Conservation (phyloP, 1,140 invertebrate genomes). For the Chironomus striatipennis region DNA sequence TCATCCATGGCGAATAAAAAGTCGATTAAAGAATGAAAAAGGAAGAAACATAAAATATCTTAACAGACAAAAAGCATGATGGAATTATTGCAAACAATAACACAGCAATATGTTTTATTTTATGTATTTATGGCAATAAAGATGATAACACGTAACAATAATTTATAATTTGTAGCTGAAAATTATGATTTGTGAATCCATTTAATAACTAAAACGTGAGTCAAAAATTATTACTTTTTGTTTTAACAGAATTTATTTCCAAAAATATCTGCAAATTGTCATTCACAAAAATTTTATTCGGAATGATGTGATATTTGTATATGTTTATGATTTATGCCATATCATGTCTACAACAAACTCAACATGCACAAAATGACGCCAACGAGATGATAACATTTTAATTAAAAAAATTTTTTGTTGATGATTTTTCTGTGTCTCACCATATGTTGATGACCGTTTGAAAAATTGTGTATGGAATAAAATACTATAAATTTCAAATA, state of each 20-base stretch:
- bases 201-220: constrained; percentile 13
- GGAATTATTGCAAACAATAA: neutral
- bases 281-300: no score
- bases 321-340: neutral
- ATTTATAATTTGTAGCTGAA: neutral
- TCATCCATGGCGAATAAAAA: no score
- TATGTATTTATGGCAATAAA: neutral
- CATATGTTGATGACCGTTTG: constrained; percentile 3
- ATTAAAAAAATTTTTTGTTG: neutral
- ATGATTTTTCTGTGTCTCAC: neutral
- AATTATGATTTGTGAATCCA: constrained; percentile 3
- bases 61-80: neutral
- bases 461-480: no score
- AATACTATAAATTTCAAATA: no score
- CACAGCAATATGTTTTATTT: neutral
- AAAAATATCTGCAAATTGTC: neutral
- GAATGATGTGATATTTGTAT: no score
- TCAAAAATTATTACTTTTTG: neutral
- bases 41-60: no score
- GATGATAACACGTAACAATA: constrained; percentile 8
- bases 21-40: no score
- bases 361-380: neutral
- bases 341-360: neutral
- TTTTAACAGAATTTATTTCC: neutral
- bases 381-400: constrained; percentile 8